Conservation (phyloP, 2,888 invertebrate genomes). For the Hypomecis atomaria region DNA sequence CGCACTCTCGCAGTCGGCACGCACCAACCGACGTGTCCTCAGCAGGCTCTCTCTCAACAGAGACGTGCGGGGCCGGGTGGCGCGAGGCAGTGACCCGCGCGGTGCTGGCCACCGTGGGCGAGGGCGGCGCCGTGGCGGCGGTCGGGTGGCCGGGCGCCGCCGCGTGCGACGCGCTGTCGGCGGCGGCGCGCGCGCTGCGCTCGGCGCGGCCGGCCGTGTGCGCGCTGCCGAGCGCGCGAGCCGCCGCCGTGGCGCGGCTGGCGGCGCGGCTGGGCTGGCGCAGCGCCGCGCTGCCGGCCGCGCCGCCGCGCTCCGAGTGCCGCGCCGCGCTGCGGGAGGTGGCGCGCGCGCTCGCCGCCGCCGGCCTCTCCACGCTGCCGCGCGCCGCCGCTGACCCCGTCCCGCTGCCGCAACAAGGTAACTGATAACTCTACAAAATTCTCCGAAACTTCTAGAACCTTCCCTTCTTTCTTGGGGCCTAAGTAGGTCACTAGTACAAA, state of each 20-base stretch:
- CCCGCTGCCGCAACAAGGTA: neutral
- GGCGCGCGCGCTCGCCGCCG: conserved; percentile 49
- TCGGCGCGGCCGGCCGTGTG: conserved; percentile 47
- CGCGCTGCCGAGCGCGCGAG: conserved; percentile 46
- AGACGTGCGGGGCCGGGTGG: conserved; percentile 65
- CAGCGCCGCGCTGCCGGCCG: conserved; percentile 53
- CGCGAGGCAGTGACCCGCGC: conserved; percentile 51
- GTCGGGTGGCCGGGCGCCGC: conserved; percentile 55
- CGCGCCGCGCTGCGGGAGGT: conserved; percentile 48
- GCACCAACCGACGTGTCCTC: neutral
- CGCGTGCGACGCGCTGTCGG: conserved; percentile 53
- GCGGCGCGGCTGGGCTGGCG: conserved; percentile 59
- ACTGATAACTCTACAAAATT: no score
- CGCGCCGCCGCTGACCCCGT: conserved; percentile 26
- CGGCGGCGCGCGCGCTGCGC: conserved; percentile 50
- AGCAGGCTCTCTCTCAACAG: conserved; percentile 46
- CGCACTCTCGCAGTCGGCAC: neutral
- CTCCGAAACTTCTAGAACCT: no score
- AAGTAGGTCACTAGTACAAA: no score
- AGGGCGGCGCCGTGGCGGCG: conserved; percentile 48
- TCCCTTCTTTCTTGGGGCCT: no score
- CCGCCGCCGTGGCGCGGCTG: conserved; percentile 51
- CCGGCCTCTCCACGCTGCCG: conserved; percentile 46
- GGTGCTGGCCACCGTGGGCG: conserved; percentile 54
- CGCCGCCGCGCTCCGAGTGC: conserved; percentile 49